Percentiles rank a stretch among this genome's conserved stretches.
Evolutionary conservation across 2,888 invertebrate genomes (phyloP).

Genomic region (Theristus sp.): DNA sequence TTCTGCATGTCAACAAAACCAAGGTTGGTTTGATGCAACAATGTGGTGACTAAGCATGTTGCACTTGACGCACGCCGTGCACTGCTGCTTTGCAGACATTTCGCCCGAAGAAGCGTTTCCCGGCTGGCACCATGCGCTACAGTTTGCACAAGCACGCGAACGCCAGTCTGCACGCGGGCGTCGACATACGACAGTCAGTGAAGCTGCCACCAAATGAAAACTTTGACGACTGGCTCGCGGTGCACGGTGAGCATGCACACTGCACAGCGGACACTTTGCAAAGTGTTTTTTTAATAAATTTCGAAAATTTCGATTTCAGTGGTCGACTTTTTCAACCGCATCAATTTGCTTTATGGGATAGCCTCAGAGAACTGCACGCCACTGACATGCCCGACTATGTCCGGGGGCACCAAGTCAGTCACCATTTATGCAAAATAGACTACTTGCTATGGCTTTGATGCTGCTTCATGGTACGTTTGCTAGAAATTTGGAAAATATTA

Average conservation of each 20-base stretch:
- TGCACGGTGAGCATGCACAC: conserved; percentile 68
- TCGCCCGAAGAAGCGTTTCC: conserved; percentile 65
- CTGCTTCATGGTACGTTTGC: too few species aligned
- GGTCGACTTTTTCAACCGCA: conserved; percentile 80
- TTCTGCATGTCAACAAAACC: conserved; percentile 26
- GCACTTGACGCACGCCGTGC: too few species aligned
- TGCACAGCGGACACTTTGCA: too few species aligned
- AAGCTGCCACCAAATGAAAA: conserved; percentile 58
- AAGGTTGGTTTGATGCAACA: too few species aligned
- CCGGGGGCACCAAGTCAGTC: conserved; percentile 53
- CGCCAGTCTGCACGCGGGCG: conserved; percentile 68
- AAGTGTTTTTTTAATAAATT: too few species aligned
- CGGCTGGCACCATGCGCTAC: conserved; percentile 64
- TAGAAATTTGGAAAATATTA: too few species aligned
- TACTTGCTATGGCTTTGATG: too few species aligned
- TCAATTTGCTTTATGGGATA: conserved; percentile 75
- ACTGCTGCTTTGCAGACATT: conserved; percentile 50
- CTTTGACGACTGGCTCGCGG: conserved; percentile 74
- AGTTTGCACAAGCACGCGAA: conserved; percentile 74
- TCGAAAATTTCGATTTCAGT: conserved; percentile 40
- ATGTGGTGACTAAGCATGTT: too few species aligned
- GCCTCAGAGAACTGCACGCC: conserved; percentile 57
- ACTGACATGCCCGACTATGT: conserved; percentile 68
- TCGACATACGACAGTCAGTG: conserved; percentile 60
- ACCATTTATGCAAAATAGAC: neutral